Conservation (phyloP, 2,797 vertebrate genomes). For the Xiphophorus birchmanni region DNA sequence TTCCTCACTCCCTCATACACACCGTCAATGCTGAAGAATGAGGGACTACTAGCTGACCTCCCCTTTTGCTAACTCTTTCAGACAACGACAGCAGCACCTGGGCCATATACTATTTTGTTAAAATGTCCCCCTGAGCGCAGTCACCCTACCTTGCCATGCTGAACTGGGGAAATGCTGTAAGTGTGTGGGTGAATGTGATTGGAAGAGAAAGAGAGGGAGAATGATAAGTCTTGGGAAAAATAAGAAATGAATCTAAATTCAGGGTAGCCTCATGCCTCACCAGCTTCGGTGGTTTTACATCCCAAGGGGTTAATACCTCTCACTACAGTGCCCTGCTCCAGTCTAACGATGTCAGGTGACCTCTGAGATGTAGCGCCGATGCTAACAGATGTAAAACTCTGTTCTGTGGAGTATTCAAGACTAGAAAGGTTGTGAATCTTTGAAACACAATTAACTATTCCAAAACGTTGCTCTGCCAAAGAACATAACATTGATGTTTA, state of each 20-base stretch:
- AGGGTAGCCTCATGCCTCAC: slow-evolving; percentile 56
- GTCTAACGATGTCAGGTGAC: slow-evolving; percentile 57
- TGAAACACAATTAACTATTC: slow-evolving; percentile 19
- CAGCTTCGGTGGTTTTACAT: slow-evolving; percentile 64
- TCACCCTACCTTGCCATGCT: slow-evolving; percentile 61
- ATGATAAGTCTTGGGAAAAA: slow-evolving; percentile 44
- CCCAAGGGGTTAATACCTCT: slow-evolving; percentile 67
- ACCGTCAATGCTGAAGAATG: slow-evolving; percentile 62
- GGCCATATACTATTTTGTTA: slow-evolving; percentile 73
- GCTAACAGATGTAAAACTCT: slow-evolving; percentile 53
- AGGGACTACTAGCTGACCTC: slow-evolving; percentile 64
- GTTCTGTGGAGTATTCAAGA: slow-evolving; percentile 33
- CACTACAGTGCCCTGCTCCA: slow-evolving; percentile 39
- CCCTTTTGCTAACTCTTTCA: slow-evolving; percentile 66
- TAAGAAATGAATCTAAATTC: slow-evolving; percentile 68
- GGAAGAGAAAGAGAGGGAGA: slow-evolving; percentile 18
- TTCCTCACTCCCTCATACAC: slow-evolving; percentile 48
- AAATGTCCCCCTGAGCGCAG: slow-evolving; percentile 66
- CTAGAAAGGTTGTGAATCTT: slow-evolving; percentile 4
- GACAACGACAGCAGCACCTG: slow-evolving; percentile 63
- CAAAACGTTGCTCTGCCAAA: slow-evolving; percentile 2
- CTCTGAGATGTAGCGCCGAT: slow-evolving; percentile 40
- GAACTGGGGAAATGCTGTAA: slow-evolving; percentile 54
- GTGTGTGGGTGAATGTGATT: slow-evolving; percentile 25
- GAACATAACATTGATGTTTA: slow-evolving; percentile 7